These are phyloP conservation scores for Zalophus californianus DNA, from an alignment of 2,797 vertebrate species.

Conservation along the genomic window DNA sequence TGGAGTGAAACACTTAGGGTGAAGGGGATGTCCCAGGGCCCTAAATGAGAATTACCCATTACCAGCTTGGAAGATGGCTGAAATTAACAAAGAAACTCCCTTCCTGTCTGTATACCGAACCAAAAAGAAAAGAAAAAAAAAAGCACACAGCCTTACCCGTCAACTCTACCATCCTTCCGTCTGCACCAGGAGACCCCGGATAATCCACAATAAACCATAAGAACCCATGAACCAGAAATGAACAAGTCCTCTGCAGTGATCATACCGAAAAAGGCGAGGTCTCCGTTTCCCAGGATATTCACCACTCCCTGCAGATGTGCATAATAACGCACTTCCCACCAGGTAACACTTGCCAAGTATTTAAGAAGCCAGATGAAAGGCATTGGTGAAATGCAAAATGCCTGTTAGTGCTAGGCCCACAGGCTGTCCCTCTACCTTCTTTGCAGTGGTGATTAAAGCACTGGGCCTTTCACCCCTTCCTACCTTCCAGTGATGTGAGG, in stretches of 20 bases:
- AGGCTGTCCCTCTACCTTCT: slow-evolving; percentile 22
- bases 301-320: not conserved
- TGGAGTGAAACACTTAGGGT: not conserved
- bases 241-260: not conserved
- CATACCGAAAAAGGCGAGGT: not conserved
- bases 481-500: slow-evolving; percentile 51
- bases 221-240: not conserved
- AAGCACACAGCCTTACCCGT: not conserved
- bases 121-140: not conserved
- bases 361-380: slow-evolving; percentile 54
- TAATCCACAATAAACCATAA: not conserved
- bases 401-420: not conserved
- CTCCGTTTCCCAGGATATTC: fast-evolving
- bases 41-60: not conserved
- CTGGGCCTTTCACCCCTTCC: not conserved
- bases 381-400: not conserved
- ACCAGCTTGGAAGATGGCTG: not conserved
- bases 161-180: not conserved
- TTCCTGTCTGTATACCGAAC: not conserved
- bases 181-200: not conserved
- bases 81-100: not conserved
- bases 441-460: slow-evolving; percentile 60
- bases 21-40: not conserved
- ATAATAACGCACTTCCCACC: not conserved
- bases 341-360: not conserved